These are phyloP conservation scores for Pollenia angustigena DNA, from an alignment of 2,888 invertebrate species.

Conservation along the genomic window DNA sequence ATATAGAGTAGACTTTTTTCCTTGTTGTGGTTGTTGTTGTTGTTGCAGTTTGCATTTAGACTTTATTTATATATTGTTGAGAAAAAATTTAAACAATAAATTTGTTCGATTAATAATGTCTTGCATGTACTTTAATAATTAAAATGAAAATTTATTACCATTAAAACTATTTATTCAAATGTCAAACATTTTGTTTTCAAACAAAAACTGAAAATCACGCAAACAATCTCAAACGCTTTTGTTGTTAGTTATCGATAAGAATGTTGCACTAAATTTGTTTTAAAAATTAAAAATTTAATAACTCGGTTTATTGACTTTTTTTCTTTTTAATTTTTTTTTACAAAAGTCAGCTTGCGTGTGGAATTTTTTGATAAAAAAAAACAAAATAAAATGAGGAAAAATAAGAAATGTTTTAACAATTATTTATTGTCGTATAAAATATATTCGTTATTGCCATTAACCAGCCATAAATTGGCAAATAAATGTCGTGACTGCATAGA, in stretches of 20 bases:
- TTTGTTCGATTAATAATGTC: slow-evolving; percentile 47
- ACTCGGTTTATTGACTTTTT: slow-evolving; percentile 11
- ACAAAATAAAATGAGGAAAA: slow-evolving; percentile 38
- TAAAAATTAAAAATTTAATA: slow-evolving; percentile 28
- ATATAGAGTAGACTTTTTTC: neutral
- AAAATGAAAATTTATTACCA: slow-evolving; percentile 47
- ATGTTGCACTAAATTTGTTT: slow-evolving; percentile 25
- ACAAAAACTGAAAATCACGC: neutral
- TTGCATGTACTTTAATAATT: slow-evolving; percentile 60
- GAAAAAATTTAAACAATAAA: slow-evolving; percentile 33
- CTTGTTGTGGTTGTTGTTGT: slow-evolving; percentile 6
- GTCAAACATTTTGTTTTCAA: slow-evolving; percentile 32
- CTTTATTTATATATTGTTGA: slow-evolving; percentile 20
- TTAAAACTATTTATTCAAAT: slow-evolving; percentile 50
- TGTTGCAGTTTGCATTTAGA: slow-evolving; percentile 34
- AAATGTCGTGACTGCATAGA: slow-evolving; percentile 76
- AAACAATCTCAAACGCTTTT: neutral
- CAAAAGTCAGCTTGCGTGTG: slow-evolving; percentile 47
- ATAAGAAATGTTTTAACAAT: slow-evolving; percentile 74
- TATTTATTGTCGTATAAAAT: slow-evolving; percentile 81
- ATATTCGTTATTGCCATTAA: slow-evolving; percentile 82
- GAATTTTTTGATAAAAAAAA: neutral
- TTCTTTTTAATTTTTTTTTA: neutral
- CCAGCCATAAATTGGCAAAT: slow-evolving; percentile 80
- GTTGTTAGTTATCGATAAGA: slow-evolving; percentile 42